A percentile compares a stretch with the other conserved stretches of the same genome.
Evolutionary conservation across 1,140 invertebrate genomes (phyloP).

Genomic region (Ylistrum balloti): DNA sequence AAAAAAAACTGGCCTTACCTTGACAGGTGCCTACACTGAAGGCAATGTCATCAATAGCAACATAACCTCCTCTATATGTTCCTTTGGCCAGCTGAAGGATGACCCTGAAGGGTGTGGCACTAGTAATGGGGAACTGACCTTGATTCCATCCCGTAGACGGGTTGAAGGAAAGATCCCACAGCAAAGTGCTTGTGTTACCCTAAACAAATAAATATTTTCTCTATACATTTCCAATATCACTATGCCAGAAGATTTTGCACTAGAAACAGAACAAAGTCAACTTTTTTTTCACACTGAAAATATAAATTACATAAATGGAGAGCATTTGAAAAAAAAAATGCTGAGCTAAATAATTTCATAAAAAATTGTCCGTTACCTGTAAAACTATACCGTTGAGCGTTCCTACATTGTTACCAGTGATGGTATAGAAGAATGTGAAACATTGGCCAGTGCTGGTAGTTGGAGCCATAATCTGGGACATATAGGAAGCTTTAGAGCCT

Average conservation of each 20-base stretch:
- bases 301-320: too few relatives aligned
- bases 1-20: conserved; percentile 66
- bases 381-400: conserved; percentile 54
- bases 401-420: conserved; percentile 57
- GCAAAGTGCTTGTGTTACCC: conserved; percentile 46
- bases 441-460: conserved; percentile 64
- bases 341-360: too few relatives aligned
- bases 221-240: too few relatives aligned
- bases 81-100: conserved; percentile 64
- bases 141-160: conserved; percentile 73
- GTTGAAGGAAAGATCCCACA: conserved; percentile 71
- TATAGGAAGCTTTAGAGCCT: conserved; percentile 72
- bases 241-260: too few relatives aligned
- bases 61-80: conserved; percentile 64
- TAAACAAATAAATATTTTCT: conserved; percentile 45
- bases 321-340: too few relatives aligned
- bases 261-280: too few relatives aligned
- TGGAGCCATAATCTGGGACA: conserved; percentile 64
- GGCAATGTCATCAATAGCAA: conserved; percentile 80
- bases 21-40: conserved; percentile 75
- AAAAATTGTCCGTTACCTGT: too few relatives aligned
- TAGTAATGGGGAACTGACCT: conserved; percentile 65
- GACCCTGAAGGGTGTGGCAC: conserved; percentile 62
- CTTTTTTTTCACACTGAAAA: too few relatives aligned
- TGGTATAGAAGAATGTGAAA: conserved; percentile 64